A percentile compares a stretch with the other conserved stretches of the same genome.
phyloP scores from a whole-genome alignment of 2,888 invertebrate genomes.

The Neoascia interrupta region DNA sequence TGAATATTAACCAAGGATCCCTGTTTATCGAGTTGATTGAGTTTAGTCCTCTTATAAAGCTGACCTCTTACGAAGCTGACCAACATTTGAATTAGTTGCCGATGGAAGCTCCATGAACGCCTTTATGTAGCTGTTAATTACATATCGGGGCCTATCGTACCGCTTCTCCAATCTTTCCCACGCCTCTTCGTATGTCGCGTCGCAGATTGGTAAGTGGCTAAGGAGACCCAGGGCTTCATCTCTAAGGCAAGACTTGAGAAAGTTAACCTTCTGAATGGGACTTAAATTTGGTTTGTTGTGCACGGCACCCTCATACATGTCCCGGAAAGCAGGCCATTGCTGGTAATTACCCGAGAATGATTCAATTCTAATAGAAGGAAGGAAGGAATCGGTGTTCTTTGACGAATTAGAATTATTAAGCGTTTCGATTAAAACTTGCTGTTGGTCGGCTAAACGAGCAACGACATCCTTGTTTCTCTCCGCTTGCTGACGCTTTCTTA shows the following conservation, averaged over 20 bases:
- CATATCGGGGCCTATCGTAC: not conserved
- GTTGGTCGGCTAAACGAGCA: not conserved
- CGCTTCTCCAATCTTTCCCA: too few species aligned
- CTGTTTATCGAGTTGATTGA: too few species aligned
- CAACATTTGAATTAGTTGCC: too few species aligned
- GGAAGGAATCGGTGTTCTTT: not conserved
- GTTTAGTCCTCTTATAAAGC: too few species aligned
- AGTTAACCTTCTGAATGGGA: not conserved
- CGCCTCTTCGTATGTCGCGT: too few species aligned
- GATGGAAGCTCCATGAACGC: not conserved
- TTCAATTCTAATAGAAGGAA: not conserved
- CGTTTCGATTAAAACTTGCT: not conserved
- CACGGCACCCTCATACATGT: not conserved
- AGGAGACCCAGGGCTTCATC: too few species aligned
- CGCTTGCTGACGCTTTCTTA: too few species aligned
- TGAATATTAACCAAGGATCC: slow-evolving; percentile 34
- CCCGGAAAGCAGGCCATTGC: not conserved
- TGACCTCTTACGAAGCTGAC: too few species aligned
- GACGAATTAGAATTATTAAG: not conserved
- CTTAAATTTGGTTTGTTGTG: not conserved
- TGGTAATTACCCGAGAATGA: not conserved
- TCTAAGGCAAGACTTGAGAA: not conserved
- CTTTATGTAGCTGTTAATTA: not conserved
- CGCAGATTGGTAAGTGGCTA: too few species aligned
- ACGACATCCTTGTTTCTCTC: too few species aligned